Evolutionary conservation across 2,797 vertebrate species (phyloP), one percentile per base, ranked within the genome.

Genomic region (Lophius americanus): DNA sequence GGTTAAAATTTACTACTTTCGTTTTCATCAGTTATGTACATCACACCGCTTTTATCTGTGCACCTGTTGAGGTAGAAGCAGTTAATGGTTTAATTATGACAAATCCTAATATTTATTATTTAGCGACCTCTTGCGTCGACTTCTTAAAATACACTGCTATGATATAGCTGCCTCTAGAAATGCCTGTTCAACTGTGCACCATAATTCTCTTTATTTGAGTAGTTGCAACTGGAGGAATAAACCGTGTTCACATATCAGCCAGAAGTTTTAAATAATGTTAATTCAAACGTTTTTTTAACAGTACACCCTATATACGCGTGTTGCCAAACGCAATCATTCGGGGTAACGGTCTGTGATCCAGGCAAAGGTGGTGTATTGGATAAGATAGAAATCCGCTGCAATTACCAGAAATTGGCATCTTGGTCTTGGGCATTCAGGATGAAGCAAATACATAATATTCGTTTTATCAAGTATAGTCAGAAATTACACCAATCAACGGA

Each of bases 171-270:
- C 58, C 88, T 66, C 13, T 6, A 41, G 10, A 33, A 55, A 65
- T 91, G 92, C 92, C 92, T 86, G 92, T 48, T 38, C 36, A 75
- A 87, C 89, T 68, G 11, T 37, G 12, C 4, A 3, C 6, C 7
- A n/a, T 1, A 3, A 3, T 9, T 12, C 37, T 56, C 35, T 3
- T 47, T 5, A 6, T 11, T 46, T 3, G 1, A 0, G 11, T 23
- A 41, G 12, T 13, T 39, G 37, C 23, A 0, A 36, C 1, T 0
- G 3, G 0, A 4, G 3, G 5, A 9, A 9, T 11, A 61, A 67
- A 49, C 2, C 3, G 3, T 36, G 3, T 14, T 9, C 0, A 60
- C 32, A 32, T 33, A 13, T 10, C 7, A 7, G 0, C 2, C 0
- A 7, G 9, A 5, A 33, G 2, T 7, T 1, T 14, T 0, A 7